These are phyloP conservation scores for Eupsilia transversa DNA, from an alignment of 2,888 invertebrate genomes.

Conservation along the genomic window DNA sequence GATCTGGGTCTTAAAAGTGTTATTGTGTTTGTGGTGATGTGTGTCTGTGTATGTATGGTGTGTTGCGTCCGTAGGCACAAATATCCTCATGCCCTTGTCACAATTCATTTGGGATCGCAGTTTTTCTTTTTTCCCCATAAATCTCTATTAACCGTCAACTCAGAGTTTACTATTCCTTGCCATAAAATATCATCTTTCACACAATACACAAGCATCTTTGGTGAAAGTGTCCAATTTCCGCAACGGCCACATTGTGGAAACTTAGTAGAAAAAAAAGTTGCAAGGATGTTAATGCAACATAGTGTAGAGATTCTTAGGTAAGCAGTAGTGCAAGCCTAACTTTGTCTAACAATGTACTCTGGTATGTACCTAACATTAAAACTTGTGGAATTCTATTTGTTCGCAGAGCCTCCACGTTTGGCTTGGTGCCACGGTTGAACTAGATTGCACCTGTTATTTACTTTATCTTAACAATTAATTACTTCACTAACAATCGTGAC, in stretches of 20 bases:
- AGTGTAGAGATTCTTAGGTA: conserved; percentile 10
- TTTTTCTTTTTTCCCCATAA: neutral
- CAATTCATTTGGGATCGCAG: neutral
- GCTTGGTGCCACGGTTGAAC: conserved; percentile 54
- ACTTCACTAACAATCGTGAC: conserved; percentile 55
- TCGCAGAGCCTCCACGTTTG: conserved; percentile 51
- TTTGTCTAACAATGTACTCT: conserved; percentile 43
- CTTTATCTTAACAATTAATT: conserved; percentile 64
- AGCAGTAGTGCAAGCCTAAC: conserved; percentile 1
- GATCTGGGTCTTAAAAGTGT: neutral
- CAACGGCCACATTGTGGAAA: neutral
- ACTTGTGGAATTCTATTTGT: conserved; percentile 64
- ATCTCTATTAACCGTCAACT: too few relatives aligned
- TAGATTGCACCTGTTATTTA: conserved; percentile 66
- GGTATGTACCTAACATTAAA: conserved; percentile 58
- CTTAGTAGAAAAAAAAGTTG: neutral
- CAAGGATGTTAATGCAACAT: neutral
- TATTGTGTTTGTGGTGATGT: neutral
- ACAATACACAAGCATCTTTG: neutral
- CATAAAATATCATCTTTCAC: neutral
- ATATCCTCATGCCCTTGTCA: neutral
- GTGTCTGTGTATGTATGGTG: neutral
- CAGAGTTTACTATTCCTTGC: neutral
- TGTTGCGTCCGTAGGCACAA: neutral
- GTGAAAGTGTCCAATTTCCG: neutral